A percentile compares a stretch with the other conserved stretches of the same genome.
phyloP scores from a whole-genome alignment of 1,140 invertebrate species.

The Hyposmocoma kahamanoa region DNA sequence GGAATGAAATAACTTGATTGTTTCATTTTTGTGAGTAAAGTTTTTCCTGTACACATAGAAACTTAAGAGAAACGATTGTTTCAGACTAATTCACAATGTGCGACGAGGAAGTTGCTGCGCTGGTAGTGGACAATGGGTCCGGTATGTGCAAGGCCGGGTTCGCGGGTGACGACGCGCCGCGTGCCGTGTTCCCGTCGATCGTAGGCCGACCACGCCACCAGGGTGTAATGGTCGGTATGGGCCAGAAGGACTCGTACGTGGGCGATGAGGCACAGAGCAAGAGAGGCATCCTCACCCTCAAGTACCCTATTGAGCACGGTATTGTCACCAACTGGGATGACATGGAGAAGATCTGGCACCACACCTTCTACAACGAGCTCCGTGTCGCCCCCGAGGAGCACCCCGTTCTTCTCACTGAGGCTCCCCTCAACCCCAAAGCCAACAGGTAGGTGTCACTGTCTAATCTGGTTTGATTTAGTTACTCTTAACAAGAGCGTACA shows the following conservation, averaged over 20 bases:
- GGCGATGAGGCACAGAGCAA: slow-evolving; percentile 96
- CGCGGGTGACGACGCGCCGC: slow-evolving; percentile 92
- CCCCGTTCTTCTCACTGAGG: slow-evolving; percentile 93
- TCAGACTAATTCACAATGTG: slow-evolving; percentile 58
- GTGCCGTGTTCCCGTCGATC: slow-evolving; percentile 90
- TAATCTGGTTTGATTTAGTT: no score
- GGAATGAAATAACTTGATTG: slow-evolving; percentile 13
- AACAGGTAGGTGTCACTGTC: slow-evolving; percentile 74
- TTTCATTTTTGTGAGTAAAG: slow-evolving; percentile 30
- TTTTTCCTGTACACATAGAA: not conserved
- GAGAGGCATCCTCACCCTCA: slow-evolving; percentile 93
- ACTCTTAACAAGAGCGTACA: no score
- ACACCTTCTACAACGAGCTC: slow-evolving; percentile 90
- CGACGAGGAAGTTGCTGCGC: slow-evolving; percentile 87
- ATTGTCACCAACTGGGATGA: slow-evolving; percentile 98
- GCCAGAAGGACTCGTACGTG: slow-evolving; percentile 97
- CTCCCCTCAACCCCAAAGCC: slow-evolving; percentile 93
- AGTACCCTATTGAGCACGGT: slow-evolving; percentile 97
- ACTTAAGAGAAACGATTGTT: slow-evolving; percentile 14
- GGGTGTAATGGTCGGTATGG: slow-evolving; percentile 97
- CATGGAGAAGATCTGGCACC: slow-evolving; percentile 94
- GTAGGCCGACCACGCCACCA: slow-evolving; percentile 92
- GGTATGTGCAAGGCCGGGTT: slow-evolving; percentile 97
- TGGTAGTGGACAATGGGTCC: slow-evolving; percentile 92
- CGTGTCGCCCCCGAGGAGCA: slow-evolving; percentile 94